These are phyloP conservation scores for Xiphydria camelus DNA, from an alignment of 2,888 invertebrate genomes.

Conservation along the genomic window DNA sequence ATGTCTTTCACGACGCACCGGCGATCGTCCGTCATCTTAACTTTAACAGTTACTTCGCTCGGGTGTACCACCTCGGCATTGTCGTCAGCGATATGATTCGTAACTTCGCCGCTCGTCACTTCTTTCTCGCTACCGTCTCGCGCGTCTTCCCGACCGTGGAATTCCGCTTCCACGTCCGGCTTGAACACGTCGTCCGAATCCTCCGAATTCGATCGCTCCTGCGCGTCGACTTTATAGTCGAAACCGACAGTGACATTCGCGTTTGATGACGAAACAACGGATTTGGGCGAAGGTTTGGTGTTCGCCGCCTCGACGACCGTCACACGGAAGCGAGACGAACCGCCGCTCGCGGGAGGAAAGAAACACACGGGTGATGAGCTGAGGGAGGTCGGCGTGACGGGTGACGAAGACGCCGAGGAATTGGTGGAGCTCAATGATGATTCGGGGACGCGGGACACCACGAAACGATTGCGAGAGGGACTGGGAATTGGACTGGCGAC, in stretches of 20 bases:
- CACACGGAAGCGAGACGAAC: conserved; percentile 50
- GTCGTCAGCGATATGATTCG: conserved; percentile 9
- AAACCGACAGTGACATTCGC: conserved; percentile 36
- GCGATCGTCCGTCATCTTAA: conserved; percentile 11
- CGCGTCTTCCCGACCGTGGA: background rate
- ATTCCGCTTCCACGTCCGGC: conserved; percentile 20
- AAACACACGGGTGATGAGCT: conserved; percentile 60
- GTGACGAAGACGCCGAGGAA: conserved; percentile 55
- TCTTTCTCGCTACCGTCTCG: conserved; percentile 2
- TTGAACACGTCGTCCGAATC: conserved; percentile 31
- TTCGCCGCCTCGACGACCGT: conserved; percentile 45
- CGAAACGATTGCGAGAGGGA: conserved; percentile 58
- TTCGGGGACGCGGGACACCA: conserved; percentile 58
- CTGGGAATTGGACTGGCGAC: conserved; percentile 71
- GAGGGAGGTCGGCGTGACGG: conserved; percentile 52
- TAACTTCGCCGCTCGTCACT: background rate
- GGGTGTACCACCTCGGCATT: background rate
- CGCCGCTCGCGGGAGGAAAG: conserved; percentile 55
- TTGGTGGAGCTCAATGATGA: conserved; percentile 52
- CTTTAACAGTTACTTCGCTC: conserved; percentile 11
- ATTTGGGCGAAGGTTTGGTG: conserved; percentile 50
- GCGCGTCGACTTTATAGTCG: conserved; percentile 28
- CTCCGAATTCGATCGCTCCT: conserved; percentile 27
- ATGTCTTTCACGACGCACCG: conserved; percentile 14
- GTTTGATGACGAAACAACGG: conserved; percentile 55